Conservation (phyloP, 2,888 invertebrate species). For the Ophion obscuratus region DNA sequence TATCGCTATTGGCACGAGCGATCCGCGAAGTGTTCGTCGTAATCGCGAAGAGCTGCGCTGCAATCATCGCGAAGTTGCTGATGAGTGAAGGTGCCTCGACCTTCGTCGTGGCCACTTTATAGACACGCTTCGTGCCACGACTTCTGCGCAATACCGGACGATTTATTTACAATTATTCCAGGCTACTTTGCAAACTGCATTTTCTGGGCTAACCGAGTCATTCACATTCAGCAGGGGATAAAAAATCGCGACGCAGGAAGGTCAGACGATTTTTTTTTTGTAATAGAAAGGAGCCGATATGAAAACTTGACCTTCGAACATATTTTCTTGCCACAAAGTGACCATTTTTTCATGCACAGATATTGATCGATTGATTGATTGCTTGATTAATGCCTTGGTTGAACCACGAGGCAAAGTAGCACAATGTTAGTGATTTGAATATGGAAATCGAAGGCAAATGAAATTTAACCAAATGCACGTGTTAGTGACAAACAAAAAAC, state of each 20-base stretch:
- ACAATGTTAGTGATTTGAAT: no score
- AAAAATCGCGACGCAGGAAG: conserved; percentile 38
- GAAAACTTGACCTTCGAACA: conserved; percentile 5
- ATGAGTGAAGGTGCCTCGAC: conserved; percentile 68
- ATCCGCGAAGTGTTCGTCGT: conserved; percentile 53
- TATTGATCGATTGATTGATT: no score
- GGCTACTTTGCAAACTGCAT: conserved; percentile 35
- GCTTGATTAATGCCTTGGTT: no score
- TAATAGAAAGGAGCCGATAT: conserved; percentile 27
- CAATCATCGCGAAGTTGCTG: conserved; percentile 56
- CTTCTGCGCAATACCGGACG: conserved; percentile 49
- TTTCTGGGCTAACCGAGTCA: conserved; percentile 54
- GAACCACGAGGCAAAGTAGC: no score
- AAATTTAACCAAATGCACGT: no score
- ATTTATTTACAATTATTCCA: conserved; percentile 61
- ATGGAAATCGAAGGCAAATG: no score
- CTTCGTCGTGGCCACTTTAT: conserved; percentile 46
- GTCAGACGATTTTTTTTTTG: conserved; percentile 36
- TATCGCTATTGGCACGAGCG: conserved; percentile 38
- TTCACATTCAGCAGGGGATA: conserved; percentile 6
- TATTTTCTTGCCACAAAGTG: neutral
- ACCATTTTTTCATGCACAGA: neutral
- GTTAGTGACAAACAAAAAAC: no score
- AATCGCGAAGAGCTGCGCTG: conserved; percentile 48
- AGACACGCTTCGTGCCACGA: neutral